Evolutionary conservation across 2,113 vertebrate species (phyloP), one percentile per base, ranked within the genome.

Genomic region (Psammodynastes pulverulentus): DNA sequence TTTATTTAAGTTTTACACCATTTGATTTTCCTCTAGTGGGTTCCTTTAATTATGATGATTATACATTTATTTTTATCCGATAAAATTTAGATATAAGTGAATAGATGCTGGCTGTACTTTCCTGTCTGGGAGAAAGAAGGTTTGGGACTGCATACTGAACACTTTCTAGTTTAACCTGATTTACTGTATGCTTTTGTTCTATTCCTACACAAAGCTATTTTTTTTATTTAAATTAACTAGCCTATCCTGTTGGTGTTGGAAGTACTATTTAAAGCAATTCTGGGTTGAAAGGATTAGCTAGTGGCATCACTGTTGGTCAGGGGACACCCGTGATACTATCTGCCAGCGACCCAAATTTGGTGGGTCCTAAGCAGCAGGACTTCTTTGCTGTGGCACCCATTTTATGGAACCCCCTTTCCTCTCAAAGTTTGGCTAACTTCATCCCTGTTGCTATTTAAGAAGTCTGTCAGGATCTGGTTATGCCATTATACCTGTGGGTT

Each of bases 21-120:
- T 84, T 93, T 90, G 34, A 56, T 84, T 90, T 89, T 90, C 92
- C 39, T n/a, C 84, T 51, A 5, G 85, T 90, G 58, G 56, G 9
- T 90, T 92, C 53, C 52, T 87, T 90, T 90, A 93, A 93, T 91
- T 86, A 90, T 49, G 34, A 87, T 90, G 21, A 92, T 84, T 79
- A 92, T 84, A 0, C 90, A 94, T 92, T 88, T 92, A 9, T 3
- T 39, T 91, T 91, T 67, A 13, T 49, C 56, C 3, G 0, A 13
- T 54, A 23, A n/a, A 8, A 48, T 90, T 87, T 89, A 48, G 24
- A 62, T 91, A 48, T 54, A 23, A 87, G 52, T 1, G 52, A 79
- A 17, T 24, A 2, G 84, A 53, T 85, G 54, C 6, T 67, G n/a
- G 48, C 93, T n/a, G 93, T 88, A 87, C 92, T 56, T 94, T 94